Percentiles rank a stretch among this genome's conserved stretches.
These are phyloP conservation scores for Microcebus murinus DNA, from an alignment of 2,113 vertebrate species.

Conservation along the genomic window DNA sequence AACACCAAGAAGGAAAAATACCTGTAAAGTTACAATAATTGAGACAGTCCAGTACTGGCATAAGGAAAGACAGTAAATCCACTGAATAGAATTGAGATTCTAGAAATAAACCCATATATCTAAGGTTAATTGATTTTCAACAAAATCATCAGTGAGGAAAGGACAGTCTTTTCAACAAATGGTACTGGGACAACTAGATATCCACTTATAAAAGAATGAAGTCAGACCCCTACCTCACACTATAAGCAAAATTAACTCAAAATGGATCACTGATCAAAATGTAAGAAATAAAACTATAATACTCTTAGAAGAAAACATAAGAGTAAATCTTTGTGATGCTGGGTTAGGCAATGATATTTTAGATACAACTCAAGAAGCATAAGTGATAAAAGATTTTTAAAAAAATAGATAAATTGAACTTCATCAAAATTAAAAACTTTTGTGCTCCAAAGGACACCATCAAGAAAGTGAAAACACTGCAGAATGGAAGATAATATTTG, in stretches of 20 bases:
- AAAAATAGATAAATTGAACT: no score
- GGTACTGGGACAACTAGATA: neutral
- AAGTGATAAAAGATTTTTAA: neutral
- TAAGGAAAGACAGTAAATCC: neutral
- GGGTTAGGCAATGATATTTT: neutral
- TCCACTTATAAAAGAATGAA: neutral
- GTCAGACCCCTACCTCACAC: neutral
- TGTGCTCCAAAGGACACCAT: neutral
- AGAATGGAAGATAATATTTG: no score
- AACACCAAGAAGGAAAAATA: no score
- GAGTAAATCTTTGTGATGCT: neutral
- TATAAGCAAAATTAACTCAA: neutral
- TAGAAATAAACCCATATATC: neutral
- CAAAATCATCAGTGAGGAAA: neutral
- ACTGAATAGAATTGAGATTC: neutral
- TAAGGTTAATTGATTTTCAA: slow-evolving; percentile 2
- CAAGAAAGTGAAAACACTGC: no score
- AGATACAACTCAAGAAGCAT: neutral
- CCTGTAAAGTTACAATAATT: no score
- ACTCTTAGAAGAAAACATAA: neutral
- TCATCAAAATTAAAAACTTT: slow-evolving; percentile 5
- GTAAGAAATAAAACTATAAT: neutral
- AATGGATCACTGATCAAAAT: neutral
- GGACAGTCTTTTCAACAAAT: neutral
- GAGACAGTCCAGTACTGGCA: no score